Percentiles rank a stretch among this genome's conserved stretches.
Evolutionary conservation across 2,888 invertebrate genomes (phyloP).

Genomic region (Nephrotoma flavescens): DNA sequence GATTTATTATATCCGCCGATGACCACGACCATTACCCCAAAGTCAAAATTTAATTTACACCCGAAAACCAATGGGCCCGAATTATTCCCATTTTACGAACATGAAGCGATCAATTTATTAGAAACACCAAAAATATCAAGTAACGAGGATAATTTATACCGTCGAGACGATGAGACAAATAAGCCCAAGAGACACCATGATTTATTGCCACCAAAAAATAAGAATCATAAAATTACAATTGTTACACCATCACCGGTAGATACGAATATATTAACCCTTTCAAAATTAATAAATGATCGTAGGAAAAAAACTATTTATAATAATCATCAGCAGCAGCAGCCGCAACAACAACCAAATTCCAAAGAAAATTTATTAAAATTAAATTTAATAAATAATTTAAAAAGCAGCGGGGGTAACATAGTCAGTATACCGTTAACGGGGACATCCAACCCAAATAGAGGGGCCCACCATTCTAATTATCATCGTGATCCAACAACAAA

Average conservation of each 20-base stretch:
- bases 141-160: not conserved
- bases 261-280: not conserved
- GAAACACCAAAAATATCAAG: not conserved
- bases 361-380: not conserved
- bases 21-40: not conserved
- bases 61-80: not conserved
- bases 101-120: not conserved
- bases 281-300: not conserved
- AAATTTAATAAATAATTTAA: not conserved
- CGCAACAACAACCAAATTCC: not conserved
- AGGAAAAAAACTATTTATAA: not conserved
- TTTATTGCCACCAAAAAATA: not conserved
- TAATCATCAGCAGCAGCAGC: not conserved
- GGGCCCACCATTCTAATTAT: not conserved
- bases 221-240: not conserved
- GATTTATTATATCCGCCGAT: not conserved
- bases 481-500: not conserved
- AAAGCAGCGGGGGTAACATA: not conserved
- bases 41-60: not conserved
- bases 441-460: not conserved
- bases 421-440: not conserved
- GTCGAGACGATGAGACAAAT: not conserved
- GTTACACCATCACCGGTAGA: not conserved
- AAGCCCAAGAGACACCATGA: not conserved
- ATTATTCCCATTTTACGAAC: not conserved